Conservation (phyloP, 2,113 vertebrate genomes). For the Leiothrix lutea region DNA sequence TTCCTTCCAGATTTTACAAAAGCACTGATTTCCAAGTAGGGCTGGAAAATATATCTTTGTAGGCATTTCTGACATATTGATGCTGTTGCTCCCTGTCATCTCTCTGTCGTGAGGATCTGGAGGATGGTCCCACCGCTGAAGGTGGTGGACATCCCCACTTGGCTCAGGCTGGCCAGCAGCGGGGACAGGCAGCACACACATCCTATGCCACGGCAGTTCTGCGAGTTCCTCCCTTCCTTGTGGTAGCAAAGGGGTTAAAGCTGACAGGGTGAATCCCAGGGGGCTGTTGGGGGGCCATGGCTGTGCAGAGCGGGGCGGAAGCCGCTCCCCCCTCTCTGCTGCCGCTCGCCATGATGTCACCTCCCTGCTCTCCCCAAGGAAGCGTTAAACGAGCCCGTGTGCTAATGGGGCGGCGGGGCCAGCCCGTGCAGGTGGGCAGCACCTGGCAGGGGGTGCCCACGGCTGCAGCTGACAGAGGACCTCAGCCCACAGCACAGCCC, state of each 20-base stretch:
- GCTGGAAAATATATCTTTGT: neutral
- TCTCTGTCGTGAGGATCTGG: neutral
- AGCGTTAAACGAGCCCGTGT: rapidly evolving
- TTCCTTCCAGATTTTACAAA: neutral
- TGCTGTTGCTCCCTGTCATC: neutral
- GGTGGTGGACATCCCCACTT: neutral
- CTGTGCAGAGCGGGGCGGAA: neutral
- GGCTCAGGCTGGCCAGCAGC: neutral
- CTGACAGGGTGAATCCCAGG: neutral
- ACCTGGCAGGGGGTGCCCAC: neutral
- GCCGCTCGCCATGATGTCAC: neutral
- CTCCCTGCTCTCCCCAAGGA: neutral
- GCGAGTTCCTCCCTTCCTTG: neutral
- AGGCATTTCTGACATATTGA: neutral
- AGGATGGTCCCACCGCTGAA: neutral
- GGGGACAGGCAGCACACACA: neutral
- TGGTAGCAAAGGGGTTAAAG: constrained; percentile 6
- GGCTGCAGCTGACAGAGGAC: neutral
- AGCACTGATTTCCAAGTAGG: neutral
- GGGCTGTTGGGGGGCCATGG: neutral
- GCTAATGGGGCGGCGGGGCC: rapidly evolving
- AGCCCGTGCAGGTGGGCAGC: neutral
- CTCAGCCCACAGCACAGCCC: neutral
- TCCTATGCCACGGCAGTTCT: rapidly evolving
- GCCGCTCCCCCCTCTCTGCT: neutral